Percentiles rank a stretch among this genome's conserved stretches.
These are phyloP conservation scores for Strongylocentrotus purpuratus DNA, from an alignment of 35 echinoderm and acorn worm genomes.

Conservation along the genomic window DNA sequence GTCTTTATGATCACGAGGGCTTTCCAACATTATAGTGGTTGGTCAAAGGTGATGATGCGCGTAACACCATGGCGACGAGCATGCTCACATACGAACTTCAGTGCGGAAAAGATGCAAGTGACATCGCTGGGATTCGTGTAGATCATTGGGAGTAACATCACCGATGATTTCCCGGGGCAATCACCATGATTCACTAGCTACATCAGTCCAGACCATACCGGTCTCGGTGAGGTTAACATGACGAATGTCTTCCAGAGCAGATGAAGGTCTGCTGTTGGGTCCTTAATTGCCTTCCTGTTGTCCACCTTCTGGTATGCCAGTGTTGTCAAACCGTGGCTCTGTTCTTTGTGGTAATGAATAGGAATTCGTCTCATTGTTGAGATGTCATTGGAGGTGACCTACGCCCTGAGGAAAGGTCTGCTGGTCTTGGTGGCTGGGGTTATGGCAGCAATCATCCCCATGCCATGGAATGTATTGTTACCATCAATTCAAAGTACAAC, in stretches of 20 bases:
- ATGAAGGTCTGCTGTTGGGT: slow-evolving; percentile 50
- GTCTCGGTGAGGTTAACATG: neutral
- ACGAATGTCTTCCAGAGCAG: slow-evolving; percentile 51
- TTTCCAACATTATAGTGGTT: too few species aligned
- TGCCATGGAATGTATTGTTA: slow-evolving; percentile 46
- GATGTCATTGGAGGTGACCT: slow-evolving; percentile 51
- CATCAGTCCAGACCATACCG: slow-evolving; percentile 70
- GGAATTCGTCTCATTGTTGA: neutral
- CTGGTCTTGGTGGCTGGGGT: too few species aligned
- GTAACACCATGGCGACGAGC: too few species aligned
- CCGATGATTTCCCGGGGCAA: too few species aligned
- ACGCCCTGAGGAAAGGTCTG: slow-evolving; percentile 31
- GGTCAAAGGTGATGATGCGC: too few species aligned
- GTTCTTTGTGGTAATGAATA: neutral
- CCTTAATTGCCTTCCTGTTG: neutral
- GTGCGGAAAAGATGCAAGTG: too few species aligned
- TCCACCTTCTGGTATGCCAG: too few species aligned
- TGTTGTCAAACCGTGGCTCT: neutral
- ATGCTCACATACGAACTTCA: too few species aligned
- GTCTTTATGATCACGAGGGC: too few species aligned
- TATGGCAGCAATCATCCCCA: slow-evolving; percentile 63
- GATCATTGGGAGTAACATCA: too few species aligned
- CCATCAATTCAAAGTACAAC: too few species aligned
- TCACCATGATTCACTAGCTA: slow-evolving; percentile 46
- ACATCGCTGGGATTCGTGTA: too few species aligned